Evolutionary conservation across 2,797 vertebrate genomes (phyloP).

Genomic region (Sebastes taczanowskii): DNA sequence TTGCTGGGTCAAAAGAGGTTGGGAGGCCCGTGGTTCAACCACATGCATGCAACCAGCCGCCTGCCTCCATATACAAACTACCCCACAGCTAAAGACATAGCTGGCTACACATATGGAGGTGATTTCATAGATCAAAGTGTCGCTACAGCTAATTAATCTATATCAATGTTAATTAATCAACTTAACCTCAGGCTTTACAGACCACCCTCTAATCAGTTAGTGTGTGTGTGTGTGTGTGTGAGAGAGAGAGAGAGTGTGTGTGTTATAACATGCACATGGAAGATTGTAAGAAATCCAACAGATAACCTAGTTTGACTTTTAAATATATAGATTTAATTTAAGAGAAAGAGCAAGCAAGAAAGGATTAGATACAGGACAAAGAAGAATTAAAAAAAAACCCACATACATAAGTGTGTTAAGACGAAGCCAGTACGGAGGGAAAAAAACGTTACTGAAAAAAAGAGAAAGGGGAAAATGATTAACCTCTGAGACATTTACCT

Average conservation of each 20-base stretch:
- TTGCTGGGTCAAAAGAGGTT: not conserved
- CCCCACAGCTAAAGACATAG: constrained; percentile 27
- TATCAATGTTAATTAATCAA: constrained; percentile 80
- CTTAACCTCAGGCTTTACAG: constrained; percentile 74
- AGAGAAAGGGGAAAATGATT: constrained; percentile 64
- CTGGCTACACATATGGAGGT: constrained; percentile 68
- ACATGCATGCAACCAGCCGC: not conserved
- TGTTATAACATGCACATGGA: not conserved
- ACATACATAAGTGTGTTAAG: constrained; percentile 22
- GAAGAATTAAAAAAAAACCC: not conserved
- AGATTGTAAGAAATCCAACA: constrained; percentile 38
- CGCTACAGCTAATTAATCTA: constrained; percentile 78
- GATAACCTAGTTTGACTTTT: constrained; percentile 45
- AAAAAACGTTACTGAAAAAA: constrained; percentile 23
- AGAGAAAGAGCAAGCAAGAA: not conserved
- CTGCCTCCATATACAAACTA: constrained; percentile 1
- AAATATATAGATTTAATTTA: constrained; percentile 51
- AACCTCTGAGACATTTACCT: constrained; percentile 77
- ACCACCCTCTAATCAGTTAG: constrained; percentile 63
- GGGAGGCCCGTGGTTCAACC: not conserved
- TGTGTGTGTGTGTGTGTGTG: constrained; percentile 8
- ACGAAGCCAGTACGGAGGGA: constrained; percentile 12
- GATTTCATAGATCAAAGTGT: constrained; percentile 77
- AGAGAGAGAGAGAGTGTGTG: not conserved
- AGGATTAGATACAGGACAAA: constrained; percentile 11